phyloP scores from a whole-genome alignment of 2,888 invertebrate genomes.

The Ephialtes manifestator region DNA sequence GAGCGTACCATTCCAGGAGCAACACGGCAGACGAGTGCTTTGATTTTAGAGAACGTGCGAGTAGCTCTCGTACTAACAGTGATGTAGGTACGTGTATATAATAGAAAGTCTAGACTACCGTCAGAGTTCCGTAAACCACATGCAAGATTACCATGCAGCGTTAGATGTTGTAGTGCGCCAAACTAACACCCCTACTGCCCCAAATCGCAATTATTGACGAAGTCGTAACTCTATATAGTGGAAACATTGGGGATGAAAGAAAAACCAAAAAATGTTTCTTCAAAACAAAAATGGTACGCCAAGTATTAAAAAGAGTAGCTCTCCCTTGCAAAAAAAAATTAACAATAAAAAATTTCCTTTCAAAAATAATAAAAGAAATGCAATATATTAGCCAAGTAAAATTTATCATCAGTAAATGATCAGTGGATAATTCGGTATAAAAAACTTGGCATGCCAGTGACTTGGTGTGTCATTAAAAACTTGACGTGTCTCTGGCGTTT shows the following conservation, averaged over 20 bases:
- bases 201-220: background rate
- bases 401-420: no score
- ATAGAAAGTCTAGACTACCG: slow-evolving; percentile 25
- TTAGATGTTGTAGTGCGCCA: background rate
- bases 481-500: no score
- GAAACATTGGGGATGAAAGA: background rate
- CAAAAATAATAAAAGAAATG: no score
- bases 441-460: no score
- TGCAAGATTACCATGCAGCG: slow-evolving; percentile 40
- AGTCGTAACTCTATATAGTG: background rate
- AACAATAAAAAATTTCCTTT: no score
- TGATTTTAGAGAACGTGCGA: slow-evolving; percentile 46
- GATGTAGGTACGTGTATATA: background rate
- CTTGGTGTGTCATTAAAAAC: no score
- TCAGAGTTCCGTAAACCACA: slow-evolving; percentile 33
- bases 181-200: background rate
- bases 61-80: slow-evolving; percentile 11
- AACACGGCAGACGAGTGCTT: slow-evolving; percentile 35
- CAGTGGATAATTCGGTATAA: no score
- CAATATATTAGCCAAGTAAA: no score
- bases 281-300: no score
- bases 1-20: background rate
- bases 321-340: no score
- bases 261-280: no score
- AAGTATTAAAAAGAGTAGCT: no score